phyloP scores from a whole-genome alignment of 2,797 vertebrate genomes.

The Strix occidentalis region DNA sequence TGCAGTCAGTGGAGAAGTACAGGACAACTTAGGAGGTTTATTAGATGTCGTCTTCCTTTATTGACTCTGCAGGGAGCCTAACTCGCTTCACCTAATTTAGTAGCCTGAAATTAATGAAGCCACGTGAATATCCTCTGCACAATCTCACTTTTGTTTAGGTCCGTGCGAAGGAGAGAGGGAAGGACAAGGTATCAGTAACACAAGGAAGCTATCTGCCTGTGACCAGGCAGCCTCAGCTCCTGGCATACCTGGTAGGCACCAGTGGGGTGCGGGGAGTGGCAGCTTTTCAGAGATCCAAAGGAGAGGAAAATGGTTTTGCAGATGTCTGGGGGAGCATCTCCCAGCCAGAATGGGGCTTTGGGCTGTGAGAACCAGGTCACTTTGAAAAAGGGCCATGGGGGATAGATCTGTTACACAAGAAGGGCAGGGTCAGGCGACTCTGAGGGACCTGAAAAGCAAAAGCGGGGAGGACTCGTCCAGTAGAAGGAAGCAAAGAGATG shows the following conservation, averaged over 20 bases:
- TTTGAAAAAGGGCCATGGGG: not conserved
- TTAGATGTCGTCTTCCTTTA: not conserved
- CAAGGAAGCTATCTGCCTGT: not conserved
- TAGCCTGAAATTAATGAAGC: conserved; percentile 3
- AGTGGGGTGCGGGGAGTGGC: not conserved
- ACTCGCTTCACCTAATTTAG: not conserved
- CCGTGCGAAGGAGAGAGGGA: not conserved
- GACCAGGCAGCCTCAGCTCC: not conserved
- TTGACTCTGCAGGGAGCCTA: not conserved
- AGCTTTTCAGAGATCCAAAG: not conserved
- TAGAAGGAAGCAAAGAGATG: not conserved
- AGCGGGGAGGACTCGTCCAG: not conserved
- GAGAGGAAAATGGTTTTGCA: not conserved
- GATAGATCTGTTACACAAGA: not conserved
- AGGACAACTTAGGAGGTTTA: not conserved
- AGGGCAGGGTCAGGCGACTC: not conserved
- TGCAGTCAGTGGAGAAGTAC: not conserved
- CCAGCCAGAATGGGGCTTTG: not conserved
- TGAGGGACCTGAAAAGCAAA: not conserved
- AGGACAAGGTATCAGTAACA: not conserved
- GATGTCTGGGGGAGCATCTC: not conserved
- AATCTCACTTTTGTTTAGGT: not conserved
- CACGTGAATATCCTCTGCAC: not conserved
- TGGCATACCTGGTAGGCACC: not conserved
- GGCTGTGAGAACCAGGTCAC: not conserved